Base-by-base conservation (phyloP, 1,140 invertebrate species). In the Ylistrum balloti region DNA sequence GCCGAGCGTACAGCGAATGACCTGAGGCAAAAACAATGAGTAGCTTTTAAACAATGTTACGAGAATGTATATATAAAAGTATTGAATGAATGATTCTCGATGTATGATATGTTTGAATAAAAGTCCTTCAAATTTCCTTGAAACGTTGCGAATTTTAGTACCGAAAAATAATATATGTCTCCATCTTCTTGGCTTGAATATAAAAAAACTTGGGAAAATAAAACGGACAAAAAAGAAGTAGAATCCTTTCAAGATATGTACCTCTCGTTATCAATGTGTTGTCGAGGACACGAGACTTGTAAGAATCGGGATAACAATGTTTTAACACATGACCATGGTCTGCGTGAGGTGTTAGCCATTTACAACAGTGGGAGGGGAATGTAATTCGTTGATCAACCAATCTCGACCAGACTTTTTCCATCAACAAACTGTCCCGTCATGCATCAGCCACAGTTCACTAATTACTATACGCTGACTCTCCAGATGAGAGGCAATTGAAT, bases 401-500 rank as follows among this genome's bases (percentile, higher is more conserved):
- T 89, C 88, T 89, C n/a, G 32, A 34, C 32, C 33, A n/a, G 85
- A 86, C 33, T 85, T 41, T 88, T 38, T 38, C n/a, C 88, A n/a
- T 32, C 35, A 86, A 86, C 17, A 38, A 32, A 85, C 88, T 86
- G 34, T 86, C 88, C 88, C n/a, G 38, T 38, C 38, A 41, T 38
- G 41, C n/a, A 74, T 89, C 74, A 45, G 28, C 13, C 86, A 41
- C 85, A 22, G 74, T 32, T 89, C 48, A 45, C 88, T 89, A 89
- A 89, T 89, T 89, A 86, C 88, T 85, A 13, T 20, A 17, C 85
- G 33, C 33, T 32, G 88, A 35, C 88, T 35, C 28, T 35, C 88
- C 33, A 86, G 85, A 89, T 74, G 56, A 35, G 85, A 34, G 20
- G 74, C 85, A 89, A 89, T 89, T 89, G 86, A 86, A 89, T 89